These are phyloP conservation scores for Tachystola acroxantha DNA, from an alignment of 2,888 invertebrate genomes.

Conservation along the genomic window DNA sequence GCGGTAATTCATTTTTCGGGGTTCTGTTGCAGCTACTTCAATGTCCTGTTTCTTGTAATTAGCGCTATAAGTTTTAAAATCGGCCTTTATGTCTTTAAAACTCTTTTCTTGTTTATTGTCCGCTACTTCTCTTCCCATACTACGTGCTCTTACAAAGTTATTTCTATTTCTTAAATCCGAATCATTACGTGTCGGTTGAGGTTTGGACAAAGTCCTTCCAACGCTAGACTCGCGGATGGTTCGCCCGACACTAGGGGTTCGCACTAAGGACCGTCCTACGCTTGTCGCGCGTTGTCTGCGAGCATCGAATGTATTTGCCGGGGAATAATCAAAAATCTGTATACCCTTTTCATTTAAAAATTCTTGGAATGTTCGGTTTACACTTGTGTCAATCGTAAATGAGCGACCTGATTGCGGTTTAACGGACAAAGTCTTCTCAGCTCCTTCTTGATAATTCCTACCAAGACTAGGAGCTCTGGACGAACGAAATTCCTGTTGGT, in stretches of 20 bases:
- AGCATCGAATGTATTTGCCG: constrained; percentile 29
- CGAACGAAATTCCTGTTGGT: constrained; percentile 25
- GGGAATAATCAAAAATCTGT: constrained; percentile 23
- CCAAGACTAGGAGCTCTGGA: constrained; percentile 20
- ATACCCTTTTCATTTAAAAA: constrained; percentile 30
- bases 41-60: constrained; percentile 12
- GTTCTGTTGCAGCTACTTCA: constrained; percentile 12
- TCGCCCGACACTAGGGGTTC: constrained; percentile 12
- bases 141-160: constrained; percentile 45
- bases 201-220: constrained; percentile 12
- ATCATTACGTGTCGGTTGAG: neutral
- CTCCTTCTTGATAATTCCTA: constrained; percentile 14
- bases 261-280: constrained; percentile 46
- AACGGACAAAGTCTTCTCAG: constrained; percentile 34
- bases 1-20: constrained; percentile 7
- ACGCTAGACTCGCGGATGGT: constrained; percentile 15
- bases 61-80: constrained; percentile 44
- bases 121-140: constrained; percentile 40
- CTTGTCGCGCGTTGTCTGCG: constrained; percentile 55
- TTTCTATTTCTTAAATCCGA: neutral
- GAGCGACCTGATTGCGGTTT: constrained; percentile 39
- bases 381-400: constrained; percentile 62
- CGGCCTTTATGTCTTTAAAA: constrained; percentile 57
- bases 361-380: constrained; percentile 54
- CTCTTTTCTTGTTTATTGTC: constrained; percentile 26